phyloP scores from a whole-genome alignment of 2,888 invertebrate genomes.

The Proisotoma minuta region DNA sequence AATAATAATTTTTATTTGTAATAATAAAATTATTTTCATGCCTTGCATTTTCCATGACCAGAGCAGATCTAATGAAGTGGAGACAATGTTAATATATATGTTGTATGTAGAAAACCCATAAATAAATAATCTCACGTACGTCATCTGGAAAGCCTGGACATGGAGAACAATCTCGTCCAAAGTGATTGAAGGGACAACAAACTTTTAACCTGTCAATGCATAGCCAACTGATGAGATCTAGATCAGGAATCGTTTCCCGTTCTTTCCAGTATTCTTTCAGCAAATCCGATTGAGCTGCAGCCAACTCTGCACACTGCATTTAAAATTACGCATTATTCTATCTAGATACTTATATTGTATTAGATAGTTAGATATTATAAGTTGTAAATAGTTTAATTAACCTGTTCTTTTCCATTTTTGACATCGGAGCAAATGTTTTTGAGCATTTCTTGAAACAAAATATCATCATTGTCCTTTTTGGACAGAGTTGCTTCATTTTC shows the following conservation, averaged over 20 bases:
- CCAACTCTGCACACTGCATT: slow-evolving; percentile 74
- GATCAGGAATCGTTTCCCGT: slow-evolving; percentile 58
- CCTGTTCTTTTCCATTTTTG: slow-evolving; percentile 61
- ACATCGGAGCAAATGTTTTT: slow-evolving; percentile 77
- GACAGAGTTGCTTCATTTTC: no score
- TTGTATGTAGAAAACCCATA: no score
- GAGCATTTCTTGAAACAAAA: slow-evolving; percentile 66
- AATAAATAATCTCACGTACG: no score
- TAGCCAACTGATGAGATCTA: slow-evolving; percentile 67
- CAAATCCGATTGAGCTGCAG: slow-evolving; percentile 73
- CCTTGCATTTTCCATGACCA: slow-evolving; percentile 74
- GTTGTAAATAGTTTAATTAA: no score
- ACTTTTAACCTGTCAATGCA: slow-evolving; percentile 71
- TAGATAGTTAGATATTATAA: no score
- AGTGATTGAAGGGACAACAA: slow-evolving; percentile 82
- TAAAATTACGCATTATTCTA: not conserved
- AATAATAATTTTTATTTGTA: no score
- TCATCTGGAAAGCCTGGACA: slow-evolving; percentile 70
- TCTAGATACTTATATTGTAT: not conserved
- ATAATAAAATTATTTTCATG: slow-evolving; percentile 46
- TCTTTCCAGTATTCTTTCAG: slow-evolving; percentile 84
- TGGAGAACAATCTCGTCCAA: slow-evolving; percentile 71
- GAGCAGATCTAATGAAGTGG: no score
- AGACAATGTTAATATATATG: no score
- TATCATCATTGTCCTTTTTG: no score